Evolutionary conservation across 2,797 vertebrate species (phyloP).

Genomic region (Sebastes aleutianus): DNA sequence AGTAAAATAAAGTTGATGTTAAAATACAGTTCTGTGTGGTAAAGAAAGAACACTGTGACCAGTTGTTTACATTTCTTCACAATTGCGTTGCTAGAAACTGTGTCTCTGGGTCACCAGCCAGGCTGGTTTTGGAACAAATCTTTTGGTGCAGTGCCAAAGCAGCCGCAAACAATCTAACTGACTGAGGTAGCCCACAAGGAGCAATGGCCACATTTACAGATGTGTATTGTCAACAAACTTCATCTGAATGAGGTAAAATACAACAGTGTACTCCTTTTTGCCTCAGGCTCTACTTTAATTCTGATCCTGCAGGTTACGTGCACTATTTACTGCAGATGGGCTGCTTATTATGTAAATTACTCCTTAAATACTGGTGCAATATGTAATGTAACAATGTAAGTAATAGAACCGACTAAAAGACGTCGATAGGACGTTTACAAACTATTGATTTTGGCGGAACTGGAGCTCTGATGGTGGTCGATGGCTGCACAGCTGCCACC

Average conservation of each 20-base stretch:
- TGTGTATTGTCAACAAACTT: neutral
- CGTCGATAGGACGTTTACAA: too few species aligned
- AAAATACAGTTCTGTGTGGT: neutral
- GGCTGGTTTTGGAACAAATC: neutral
- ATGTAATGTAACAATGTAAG: too few species aligned
- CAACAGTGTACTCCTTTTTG: neutral
- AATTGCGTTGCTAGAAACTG: neutral
- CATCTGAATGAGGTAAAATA: neutral
- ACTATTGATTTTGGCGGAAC: too few species aligned
- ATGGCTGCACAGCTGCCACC: too few species aligned
- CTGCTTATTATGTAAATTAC: neutral
- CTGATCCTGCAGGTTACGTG: neutral
- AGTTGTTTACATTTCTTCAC: too few species aligned
- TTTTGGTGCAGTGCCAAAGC: neutral
- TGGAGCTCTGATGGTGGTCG: too few species aligned
- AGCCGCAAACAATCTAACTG: neutral
- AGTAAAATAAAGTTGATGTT: neutral
- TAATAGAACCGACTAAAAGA: too few species aligned
- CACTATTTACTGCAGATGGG: neutral
- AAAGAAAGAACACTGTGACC: fast-evolving
- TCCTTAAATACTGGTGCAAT: neutral
- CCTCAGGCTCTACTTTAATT: neutral
- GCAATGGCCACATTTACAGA: neutral
- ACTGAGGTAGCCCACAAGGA: neutral
- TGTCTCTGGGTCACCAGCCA: neutral